A percentile compares a stretch with the other conserved stretches of the same genome.
phyloP scores from a whole-genome alignment of 2,113 vertebrate genomes.

The Engraulis encrasicolus region DNA sequence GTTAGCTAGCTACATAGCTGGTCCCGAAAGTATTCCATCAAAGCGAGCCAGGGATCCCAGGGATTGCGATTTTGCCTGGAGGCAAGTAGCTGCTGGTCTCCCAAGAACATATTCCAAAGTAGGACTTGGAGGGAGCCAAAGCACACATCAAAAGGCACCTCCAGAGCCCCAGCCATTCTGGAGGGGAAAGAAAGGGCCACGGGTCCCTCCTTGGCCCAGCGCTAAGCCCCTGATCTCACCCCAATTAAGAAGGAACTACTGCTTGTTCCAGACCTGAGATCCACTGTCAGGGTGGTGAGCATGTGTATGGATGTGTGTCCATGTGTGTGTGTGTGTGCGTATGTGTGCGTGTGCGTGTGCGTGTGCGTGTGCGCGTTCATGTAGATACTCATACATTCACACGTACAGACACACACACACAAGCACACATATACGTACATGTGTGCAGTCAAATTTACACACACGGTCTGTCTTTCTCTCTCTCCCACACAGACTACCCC shows the following conservation, averaged over 20 bases:
- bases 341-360: no score
- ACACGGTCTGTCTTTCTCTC: no score
- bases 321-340: no score
- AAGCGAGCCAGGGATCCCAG: conserved; percentile 77
- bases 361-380: no score
- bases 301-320: background rate
- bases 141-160: conserved; percentile 82
- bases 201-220: conserved; percentile 69
- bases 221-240: conserved; percentile 76
- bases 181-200: conserved; percentile 74
- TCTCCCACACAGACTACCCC: conserved; percentile 31
- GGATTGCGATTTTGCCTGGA: conserved; percentile 81
- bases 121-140: conserved; percentile 77
- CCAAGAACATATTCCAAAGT: conserved; percentile 83
- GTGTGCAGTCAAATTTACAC: no score
- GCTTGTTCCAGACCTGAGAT: conserved; percentile 72
- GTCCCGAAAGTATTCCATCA: conserved; percentile 83
- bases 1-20: no score
- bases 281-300: conserved; percentile 61
- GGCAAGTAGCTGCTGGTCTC: conserved; percentile 80
- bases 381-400: conserved; percentile 21
- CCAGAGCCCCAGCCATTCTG: conserved; percentile 76
- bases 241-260: conserved; percentile 79
- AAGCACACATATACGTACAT: conserved; percentile 17
- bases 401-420: conserved; percentile 26